Evolutionary conservation across 2,113 vertebrate species (phyloP), one percentile per base, ranked within the genome.

Genomic region (Chauna torquata): DNA sequence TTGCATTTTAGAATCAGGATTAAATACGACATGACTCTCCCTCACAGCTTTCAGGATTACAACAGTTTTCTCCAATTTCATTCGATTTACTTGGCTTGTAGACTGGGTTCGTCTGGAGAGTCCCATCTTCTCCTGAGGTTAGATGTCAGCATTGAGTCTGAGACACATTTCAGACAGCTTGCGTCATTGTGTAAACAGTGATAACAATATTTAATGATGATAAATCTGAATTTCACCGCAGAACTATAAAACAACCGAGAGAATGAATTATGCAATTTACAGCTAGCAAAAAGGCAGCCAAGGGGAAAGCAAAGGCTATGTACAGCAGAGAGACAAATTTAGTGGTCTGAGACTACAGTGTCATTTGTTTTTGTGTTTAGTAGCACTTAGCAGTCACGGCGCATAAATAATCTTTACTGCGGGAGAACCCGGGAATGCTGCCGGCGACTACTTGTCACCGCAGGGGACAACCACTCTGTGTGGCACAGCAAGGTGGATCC

Each of bases 171-270:
- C 96, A 96, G 92, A 97, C 92, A 84, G 96, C 86, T 92, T 96
- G 85, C 92, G 54, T 97, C 96, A 95, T 91, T 97, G 84, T 95
- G 82, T 97, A 96, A 97, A 96, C 94, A 96, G 91, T 78, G 95
- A 96, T 96, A 97, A 94, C 94, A 94, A 95, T 92, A 95, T 96
- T 96, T 96, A 95, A 96, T 92, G 94, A 95, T 95, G 92, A 97
- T 96, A 95, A 96, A 94, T 96, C 96, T 91, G 50, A 92, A 94
- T 95, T 93, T 95, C 88, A 86, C 91, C 71, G 81, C 94, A 76
- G 88, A 95, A 95, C 92, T 82, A 91, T 97, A 96, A 96, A 96
- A 95, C 87, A 86, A 90, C 85, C 0, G 4, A 79, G 91, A 90
- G 78, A 95, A 95, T 94, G 82, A 94, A 83, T 96, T 95, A 94